phyloP scores from a whole-genome alignment of 1,140 invertebrate species.

The Myzus persicae region DNA sequence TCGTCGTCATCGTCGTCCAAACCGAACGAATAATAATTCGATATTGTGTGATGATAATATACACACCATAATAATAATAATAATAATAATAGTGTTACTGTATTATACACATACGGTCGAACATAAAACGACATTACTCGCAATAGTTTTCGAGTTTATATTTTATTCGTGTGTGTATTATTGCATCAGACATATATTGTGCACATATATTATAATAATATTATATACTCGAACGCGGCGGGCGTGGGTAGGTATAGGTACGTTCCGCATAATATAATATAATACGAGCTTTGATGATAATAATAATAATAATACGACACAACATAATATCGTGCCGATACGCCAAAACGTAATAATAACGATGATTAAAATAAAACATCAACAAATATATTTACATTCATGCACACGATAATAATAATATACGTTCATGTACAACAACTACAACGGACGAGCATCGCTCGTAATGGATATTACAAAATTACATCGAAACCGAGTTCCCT shows the following conservation, averaged over 20 bases:
- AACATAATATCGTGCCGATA: not conserved
- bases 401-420: not conserved
- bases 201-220: not conserved
- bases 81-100: too few relatives aligned
- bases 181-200: not conserved
- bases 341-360: not conserved
- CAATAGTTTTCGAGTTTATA: not conserved
- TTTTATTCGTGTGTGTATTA: not conserved
- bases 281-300: not conserved
- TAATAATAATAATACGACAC: not conserved
- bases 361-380: conserved; percentile 18
- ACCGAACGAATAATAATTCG: not conserved
- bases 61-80: too few relatives aligned
- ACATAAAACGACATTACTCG: not conserved
- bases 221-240: not conserved
- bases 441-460: not conserved
- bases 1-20: not conserved
- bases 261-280: not conserved
- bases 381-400: not conserved
- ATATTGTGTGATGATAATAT: too few relatives aligned
- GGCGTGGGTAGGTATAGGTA: not conserved
- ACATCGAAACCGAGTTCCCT: not conserved
- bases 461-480: conserved; percentile 18
- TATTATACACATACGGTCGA: too few relatives aligned
- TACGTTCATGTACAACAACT: not conserved